Base-by-base conservation (phyloP, 2,113 vertebrate species). In the Phoxinus phoxinus region DNA sequence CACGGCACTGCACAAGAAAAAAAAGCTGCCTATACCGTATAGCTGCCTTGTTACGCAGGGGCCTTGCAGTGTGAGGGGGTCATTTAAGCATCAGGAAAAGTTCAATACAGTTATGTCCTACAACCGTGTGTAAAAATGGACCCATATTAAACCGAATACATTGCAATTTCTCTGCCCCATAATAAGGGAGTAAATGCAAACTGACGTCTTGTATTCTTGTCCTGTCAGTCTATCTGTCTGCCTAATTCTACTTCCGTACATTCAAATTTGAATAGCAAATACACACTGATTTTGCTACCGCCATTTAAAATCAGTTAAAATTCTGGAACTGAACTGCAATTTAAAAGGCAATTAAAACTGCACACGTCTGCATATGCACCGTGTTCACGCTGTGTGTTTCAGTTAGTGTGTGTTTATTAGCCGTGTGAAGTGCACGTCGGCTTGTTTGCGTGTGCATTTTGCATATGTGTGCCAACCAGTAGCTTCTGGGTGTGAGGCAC, bases 401-500 rank as follows among this genome's bases (percentile, higher is more conserved):
- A 37, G 32, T 65, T 23, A 37, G 44, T 78, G 32, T 81, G 61
- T 25, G 56, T 56, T 67, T 83, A 83, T 19, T 83, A 67, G 63
- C 61, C 27, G 6, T 69, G 44, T 53, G 80, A 81, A 53, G 80
- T 81, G 61, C 2, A 27, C n/a, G 27, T 65, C 17, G 4, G 37
- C 37, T 53, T 85, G 84, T 61, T 72, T 84, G 85, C 83, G 21
- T 83, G 69, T 84, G 51, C 76, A 65, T 61, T 74, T 74, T 85
- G 69, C 41, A 71, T 56, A 35, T 51, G 78, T 23, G 25, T 84
- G 74, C 48, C 67, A 67, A 85, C 61, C 93, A 19, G 93, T 93
- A 84, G 89, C 87, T 56, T 87, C 90, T 83, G 80, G 84, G 81
- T 88, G 89, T 78, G 89, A 84, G 73, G 71, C 84, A 83, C 87